A percentile compares a stretch with the other conserved stretches of the same genome.
phyloP scores from a whole-genome alignment of 2,113 vertebrate species.

The Plestiodon gilberti region DNA sequence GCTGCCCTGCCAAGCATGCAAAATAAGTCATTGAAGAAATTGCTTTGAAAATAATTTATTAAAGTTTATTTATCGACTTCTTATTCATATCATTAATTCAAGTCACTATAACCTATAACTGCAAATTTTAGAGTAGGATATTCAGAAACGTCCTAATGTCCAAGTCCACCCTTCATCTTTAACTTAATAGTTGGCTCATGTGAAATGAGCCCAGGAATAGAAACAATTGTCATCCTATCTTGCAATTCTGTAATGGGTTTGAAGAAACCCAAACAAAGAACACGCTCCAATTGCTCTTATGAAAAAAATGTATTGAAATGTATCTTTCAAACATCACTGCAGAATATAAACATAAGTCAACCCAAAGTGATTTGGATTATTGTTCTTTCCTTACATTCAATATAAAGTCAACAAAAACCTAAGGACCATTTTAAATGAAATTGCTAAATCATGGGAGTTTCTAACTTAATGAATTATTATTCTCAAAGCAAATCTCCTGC shows the following conservation, averaged over 20 bases:
- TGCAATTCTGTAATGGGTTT: neutral
- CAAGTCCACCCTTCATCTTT: too few species aligned
- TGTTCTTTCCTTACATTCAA: conserved; percentile 3
- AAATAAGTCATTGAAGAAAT: neutral
- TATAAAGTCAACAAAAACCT: conserved; percentile 10
- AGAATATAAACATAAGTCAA: neutral
- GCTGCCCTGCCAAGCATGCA: neutral
- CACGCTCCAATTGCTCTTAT: neutral
- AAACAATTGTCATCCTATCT: neutral
- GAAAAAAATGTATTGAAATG: neutral
- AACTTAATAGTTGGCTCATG: neutral
- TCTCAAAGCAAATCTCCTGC: conserved; percentile 5
- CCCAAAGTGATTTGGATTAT: neutral
- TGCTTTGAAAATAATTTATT: too few species aligned
- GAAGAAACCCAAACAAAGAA: neutral
- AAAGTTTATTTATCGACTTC: too few species aligned
- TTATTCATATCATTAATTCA: neutral
- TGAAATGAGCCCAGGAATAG: neutral
- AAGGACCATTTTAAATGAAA: neutral
- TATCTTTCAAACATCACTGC: neutral
- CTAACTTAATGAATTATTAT: conserved; percentile 13
- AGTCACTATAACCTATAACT: neutral
- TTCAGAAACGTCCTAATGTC: neutral
- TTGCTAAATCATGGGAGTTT: conserved; percentile 2
- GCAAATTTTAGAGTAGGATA: neutral